phyloP scores from a whole-genome alignment of 2,888 invertebrate species.

The Therioaphis trifolii region DNA sequence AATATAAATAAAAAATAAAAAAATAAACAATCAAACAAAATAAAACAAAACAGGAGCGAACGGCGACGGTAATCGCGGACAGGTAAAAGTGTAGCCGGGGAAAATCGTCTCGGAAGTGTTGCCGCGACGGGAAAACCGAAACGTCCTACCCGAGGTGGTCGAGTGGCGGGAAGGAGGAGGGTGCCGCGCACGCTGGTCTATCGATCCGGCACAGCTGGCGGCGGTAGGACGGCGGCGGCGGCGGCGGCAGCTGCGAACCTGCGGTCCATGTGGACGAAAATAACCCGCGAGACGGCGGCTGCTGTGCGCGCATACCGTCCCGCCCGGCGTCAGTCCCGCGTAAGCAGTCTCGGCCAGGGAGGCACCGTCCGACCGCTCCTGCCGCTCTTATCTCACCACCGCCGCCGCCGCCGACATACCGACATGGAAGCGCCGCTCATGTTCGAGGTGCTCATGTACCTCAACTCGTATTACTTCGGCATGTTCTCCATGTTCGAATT shows the following conservation, averaged over 20 bases:
- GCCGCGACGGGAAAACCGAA: no score
- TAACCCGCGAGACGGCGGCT: constrained; percentile 23
- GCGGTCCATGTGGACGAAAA: constrained; percentile 49
- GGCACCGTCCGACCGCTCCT: neutral
- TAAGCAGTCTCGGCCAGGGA: neutral
- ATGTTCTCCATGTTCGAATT: constrained; percentile 86
- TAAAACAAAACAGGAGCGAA: no score
- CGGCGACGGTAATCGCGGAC: no score
- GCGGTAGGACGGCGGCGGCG: constrained; percentile 19
- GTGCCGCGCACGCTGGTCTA: no score
- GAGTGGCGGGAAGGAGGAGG: no score
- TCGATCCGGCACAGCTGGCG: neutral
- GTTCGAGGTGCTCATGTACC: constrained; percentile 85
- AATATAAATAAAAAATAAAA: no score
- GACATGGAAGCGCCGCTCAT: constrained; percentile 83
- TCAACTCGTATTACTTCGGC: constrained; percentile 88
- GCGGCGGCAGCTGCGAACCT: no score
- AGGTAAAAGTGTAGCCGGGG: no score
- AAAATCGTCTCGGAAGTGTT: no score
- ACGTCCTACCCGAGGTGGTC: no score
- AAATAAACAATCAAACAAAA: no score
- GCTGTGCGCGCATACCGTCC: neutral
- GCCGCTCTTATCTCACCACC: neutral
- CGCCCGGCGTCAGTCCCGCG: neutral
- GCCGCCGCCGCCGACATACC: neutral